Evolutionary conservation across 1,140 invertebrate species (phyloP).

Genomic region (Pomphorhynchus laevis): DNA sequence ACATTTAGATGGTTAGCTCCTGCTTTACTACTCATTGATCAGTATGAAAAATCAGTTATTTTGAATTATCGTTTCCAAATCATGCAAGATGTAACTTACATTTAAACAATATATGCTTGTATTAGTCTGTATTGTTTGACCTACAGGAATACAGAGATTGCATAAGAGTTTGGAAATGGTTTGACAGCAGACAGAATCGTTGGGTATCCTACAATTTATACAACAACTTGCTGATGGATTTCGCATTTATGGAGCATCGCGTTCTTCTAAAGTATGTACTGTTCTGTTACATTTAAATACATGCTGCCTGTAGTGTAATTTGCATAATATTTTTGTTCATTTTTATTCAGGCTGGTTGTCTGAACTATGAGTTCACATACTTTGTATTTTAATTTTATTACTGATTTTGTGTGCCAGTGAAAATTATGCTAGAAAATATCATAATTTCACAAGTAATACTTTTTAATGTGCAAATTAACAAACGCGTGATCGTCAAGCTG

Average conservation of each 20-base stretch:
- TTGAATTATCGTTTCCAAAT: slow-evolving; percentile 31
- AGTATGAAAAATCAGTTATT: slow-evolving; percentile 38
- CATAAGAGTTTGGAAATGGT: slow-evolving; percentile 41
- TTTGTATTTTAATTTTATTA: too few relatives aligned
- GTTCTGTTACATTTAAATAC: too few relatives aligned
- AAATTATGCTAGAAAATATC: too few relatives aligned
- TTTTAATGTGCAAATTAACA: too few relatives aligned
- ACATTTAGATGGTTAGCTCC: slow-evolving; percentile 42
- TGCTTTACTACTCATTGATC: slow-evolving; percentile 35
- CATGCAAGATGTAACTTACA: slow-evolving; percentile 26
- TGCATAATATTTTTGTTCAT: too few relatives aligned
- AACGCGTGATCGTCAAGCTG: too few relatives aligned
- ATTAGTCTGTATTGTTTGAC: neutral
- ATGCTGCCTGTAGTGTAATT: too few relatives aligned
- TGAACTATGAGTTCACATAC: too few relatives aligned
- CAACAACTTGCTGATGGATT: slow-evolving; percentile 43
- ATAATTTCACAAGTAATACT: too few relatives aligned
- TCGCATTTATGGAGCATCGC: slow-evolving; percentile 41
- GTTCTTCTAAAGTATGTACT: slow-evolving; percentile 26
- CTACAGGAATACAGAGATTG: slow-evolving; percentile 15
- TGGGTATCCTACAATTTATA: slow-evolving; percentile 37
- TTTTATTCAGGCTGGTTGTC: too few relatives aligned
- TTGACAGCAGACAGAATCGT: slow-evolving; percentile 37
- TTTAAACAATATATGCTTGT: slow-evolving; percentile 18
- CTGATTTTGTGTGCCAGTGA: too few relatives aligned